Base-by-base conservation (phyloP, 2,888 invertebrate genomes). In the Drosophila suboccidentalis region DNA sequence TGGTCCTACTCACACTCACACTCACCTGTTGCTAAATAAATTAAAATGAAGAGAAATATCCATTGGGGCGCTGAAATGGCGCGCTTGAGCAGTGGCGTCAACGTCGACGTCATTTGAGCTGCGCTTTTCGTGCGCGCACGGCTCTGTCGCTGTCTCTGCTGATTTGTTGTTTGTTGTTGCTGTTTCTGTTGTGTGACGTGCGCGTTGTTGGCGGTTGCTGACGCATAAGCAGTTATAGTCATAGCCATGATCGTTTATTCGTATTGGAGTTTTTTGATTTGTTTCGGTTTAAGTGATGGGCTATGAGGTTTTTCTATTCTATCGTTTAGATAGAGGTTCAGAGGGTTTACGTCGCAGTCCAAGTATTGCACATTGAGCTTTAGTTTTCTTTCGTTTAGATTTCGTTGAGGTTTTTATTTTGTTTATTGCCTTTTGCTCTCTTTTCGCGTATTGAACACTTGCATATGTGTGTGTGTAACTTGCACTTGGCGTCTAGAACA, bases 11-110 rank as follows among this genome's bases (percentile, higher is more conserved):
- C 19, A 41, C 57, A 26, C 47, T 38, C 19, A 41, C 57, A 79
- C 91, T 91, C 78, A 91, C 91, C 91, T 87, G 88, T 90, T 80
- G 91, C 82, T 86, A 91, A 84, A 80, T 83, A 90, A 77, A 91
- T 82, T 80, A 90, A 79, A 71, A 90, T 68, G 64, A 90, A 78
- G 75, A 91, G 80, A 80, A 89, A 85, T 80, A 91, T 87, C 90
- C 91, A 91, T 78, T 86, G 82, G 63, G 87, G 80, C 67, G 75
- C 68, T 79, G 73, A 80, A 76, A 69, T 74, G 61, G 68, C 78
- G 84, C 79, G 81, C 77, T 70, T 87, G 80, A 82, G 87, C 82
- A 81, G 73, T 76, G 73, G 63, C 70, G 66, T 63, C 60, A 62
- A 49, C 65, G 61, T 69, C 46, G 62, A 68, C 69, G 76, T 74